Conservation (phyloP, 1,140 invertebrate species). For the Lucilia cuprina region DNA sequence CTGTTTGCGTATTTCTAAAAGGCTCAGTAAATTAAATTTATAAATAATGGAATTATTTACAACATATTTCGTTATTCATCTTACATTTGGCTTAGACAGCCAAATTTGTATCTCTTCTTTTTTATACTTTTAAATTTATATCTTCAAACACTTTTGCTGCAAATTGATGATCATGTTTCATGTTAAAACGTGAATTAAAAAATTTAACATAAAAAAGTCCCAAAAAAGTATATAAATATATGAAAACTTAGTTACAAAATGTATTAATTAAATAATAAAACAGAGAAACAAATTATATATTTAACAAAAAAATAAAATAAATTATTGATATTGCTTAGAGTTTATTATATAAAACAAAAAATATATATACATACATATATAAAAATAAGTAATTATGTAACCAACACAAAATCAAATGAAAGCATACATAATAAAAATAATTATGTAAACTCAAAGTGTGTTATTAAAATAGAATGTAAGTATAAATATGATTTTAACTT, state of each 20-base stretch:
- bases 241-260: constrained; percentile 29
- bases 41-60: too few relatives aligned
- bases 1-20: too few relatives aligned
- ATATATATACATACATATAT: constrained; percentile 19
- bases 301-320: background rate
- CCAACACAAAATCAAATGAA: constrained; percentile 21
- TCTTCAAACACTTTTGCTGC: background rate
- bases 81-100: background rate
- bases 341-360: constrained; percentile 18
- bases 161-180: background rate
- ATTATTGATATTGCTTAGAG: constrained; percentile 32
- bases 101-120: background rate
- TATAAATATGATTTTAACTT: too few relatives aligned
- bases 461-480: too few relatives aligned
- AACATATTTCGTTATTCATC: too few relatives aligned
- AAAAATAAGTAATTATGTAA: constrained; percentile 33
- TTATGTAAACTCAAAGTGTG: background rate
- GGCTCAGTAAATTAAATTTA: too few relatives aligned
- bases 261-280: constrained; percentile 23
- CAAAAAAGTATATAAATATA: background rate
- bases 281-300: constrained; percentile 21
- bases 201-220: background rate
- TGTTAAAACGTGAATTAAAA: constrained; percentile 6
- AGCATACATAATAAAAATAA: constrained; percentile 30
- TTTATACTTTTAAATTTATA: background rate